These are phyloP conservation scores for Euclidia mi DNA, from an alignment of 2,888 invertebrate genomes.

Conservation along the genomic window DNA sequence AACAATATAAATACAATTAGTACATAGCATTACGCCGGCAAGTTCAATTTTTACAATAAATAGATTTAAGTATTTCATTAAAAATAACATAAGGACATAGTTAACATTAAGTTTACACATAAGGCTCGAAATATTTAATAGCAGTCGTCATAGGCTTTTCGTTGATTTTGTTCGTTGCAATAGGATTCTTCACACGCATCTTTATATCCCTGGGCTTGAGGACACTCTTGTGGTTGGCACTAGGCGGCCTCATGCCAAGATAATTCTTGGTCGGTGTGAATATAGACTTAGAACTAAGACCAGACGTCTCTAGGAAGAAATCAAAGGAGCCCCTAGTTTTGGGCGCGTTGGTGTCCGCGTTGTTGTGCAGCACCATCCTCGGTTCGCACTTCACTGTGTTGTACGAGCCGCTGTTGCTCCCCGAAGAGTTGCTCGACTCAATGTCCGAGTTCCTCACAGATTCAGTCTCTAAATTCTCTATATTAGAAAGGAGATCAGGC, in stretches of 20 bases:
- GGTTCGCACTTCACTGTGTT: conserved; percentile 86
- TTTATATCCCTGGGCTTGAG: conserved; percentile 95
- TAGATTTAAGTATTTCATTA: conserved; percentile 76
- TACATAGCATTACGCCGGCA: conserved; percentile 87
- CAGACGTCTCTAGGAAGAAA: conserved; percentile 94
- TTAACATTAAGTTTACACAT: conserved; percentile 75
- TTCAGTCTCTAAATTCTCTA: conserved; percentile 89
- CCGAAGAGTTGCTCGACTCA: conserved; percentile 90
- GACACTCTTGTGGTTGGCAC: conserved; percentile 93
- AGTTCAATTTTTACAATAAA: conserved; percentile 87
- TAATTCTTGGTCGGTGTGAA: conserved; percentile 87
- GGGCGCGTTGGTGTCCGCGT: conserved; percentile 68
- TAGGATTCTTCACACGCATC: conserved; percentile 92
- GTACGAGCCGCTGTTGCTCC: conserved; percentile 86
- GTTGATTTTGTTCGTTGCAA: conserved; percentile 90
- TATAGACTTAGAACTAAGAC: conserved; percentile 94
- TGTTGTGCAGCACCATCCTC: conserved; percentile 75
- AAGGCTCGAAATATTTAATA: conserved; percentile 89
- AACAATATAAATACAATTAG: conserved; percentile 81
- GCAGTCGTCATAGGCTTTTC: conserved; percentile 89
- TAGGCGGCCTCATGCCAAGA: conserved; percentile 89
- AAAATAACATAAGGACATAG: conserved; percentile 58
- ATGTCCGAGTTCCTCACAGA: conserved; percentile 92
- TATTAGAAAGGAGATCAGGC: conserved; percentile 88
- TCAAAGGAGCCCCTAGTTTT: conserved; percentile 91